Conservation (phyloP, 2,113 vertebrate genomes). For the Glaucidium brasilianum region DNA sequence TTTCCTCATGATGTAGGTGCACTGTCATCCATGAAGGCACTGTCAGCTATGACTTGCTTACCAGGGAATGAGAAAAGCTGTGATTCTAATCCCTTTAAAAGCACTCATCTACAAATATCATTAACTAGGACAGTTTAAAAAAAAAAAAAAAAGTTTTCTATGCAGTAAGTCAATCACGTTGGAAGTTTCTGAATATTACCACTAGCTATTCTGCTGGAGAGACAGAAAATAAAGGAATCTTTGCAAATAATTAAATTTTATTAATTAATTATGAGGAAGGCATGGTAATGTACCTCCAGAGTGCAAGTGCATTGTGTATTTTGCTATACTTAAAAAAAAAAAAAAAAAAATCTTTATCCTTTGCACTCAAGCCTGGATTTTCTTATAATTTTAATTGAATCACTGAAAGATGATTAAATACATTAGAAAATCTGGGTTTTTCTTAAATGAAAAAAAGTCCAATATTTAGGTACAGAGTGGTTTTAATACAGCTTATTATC, state of each 20-base stretch:
- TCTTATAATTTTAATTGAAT: neutral
- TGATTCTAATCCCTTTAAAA: neutral
- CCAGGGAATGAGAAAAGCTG: neutral
- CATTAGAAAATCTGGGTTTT: neutral
- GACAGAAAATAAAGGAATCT: constrained; percentile 16
- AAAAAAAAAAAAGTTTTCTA: neutral
- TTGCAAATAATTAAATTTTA: constrained; percentile 58
- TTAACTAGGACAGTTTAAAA: neutral
- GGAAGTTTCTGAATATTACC: neutral
- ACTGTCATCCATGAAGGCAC: neutral
- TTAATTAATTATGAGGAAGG: constrained; percentile 28
- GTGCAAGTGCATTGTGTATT: neutral
- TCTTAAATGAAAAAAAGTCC: neutral
- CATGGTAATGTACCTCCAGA: neutral
- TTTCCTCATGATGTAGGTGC: neutral
- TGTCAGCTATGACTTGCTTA: neutral
- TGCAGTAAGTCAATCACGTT: neutral
- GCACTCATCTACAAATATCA: neutral
- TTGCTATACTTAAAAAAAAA: neutral
- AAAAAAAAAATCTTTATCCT: neutral
- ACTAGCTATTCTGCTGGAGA: neutral
- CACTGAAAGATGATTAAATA: neutral
- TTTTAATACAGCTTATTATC: neutral
- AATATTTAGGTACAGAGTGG: neutral
- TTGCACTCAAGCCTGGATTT: neutral